These are phyloP conservation scores for Poeciliopsis turrubarensis DNA, from an alignment of 2,113 vertebrate species.

Conservation along the genomic window DNA sequence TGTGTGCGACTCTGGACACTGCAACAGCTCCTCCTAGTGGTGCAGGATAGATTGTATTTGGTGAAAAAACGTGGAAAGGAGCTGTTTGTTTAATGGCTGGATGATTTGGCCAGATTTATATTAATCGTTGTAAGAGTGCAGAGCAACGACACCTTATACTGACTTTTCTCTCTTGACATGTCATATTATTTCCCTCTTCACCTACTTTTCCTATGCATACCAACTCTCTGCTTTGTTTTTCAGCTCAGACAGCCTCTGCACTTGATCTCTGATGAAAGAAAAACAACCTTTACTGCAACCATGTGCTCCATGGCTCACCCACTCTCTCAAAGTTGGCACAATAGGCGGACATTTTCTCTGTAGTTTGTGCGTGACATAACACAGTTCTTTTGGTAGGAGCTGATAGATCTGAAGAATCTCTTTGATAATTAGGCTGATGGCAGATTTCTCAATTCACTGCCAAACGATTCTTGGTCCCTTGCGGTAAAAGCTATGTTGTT, in stretches of 20 bases:
- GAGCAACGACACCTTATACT: conserved; percentile 21
- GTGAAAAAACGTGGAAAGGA: conserved; percentile 2
- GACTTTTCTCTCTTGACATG: conserved; percentile 30
- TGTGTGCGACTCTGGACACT: conserved; percentile 55
- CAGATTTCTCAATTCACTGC: conserved; percentile 56
- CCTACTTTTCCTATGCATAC: conserved; percentile 33
- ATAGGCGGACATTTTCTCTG: conserved; percentile 29
- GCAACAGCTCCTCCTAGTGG: conserved; percentile 82
- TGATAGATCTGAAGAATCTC: conserved; percentile 46
- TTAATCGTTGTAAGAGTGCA: conserved; percentile 38
- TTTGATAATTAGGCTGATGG: conserved; percentile 64
- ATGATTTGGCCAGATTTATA: not conserved
- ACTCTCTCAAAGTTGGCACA: conserved; percentile 46
- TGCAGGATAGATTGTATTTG: not conserved
- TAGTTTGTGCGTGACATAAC: conserved; percentile 28
- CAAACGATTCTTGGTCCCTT: conserved; percentile 57
- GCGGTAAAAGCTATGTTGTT: conserved; percentile 51
- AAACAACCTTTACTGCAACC: conserved; percentile 49
- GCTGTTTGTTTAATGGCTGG: conserved; percentile 20
- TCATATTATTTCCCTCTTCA: conserved; percentile 20
- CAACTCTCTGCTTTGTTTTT: conserved; percentile 37
- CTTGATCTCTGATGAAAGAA: conserved; percentile 64
- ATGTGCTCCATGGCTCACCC: conserved; percentile 38
- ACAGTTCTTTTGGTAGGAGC: conserved; percentile 23
- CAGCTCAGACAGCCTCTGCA: conserved; percentile 49